phyloP scores from a whole-genome alignment of 2,113 vertebrate genomes.

The Haemorhous mexicanus region DNA sequence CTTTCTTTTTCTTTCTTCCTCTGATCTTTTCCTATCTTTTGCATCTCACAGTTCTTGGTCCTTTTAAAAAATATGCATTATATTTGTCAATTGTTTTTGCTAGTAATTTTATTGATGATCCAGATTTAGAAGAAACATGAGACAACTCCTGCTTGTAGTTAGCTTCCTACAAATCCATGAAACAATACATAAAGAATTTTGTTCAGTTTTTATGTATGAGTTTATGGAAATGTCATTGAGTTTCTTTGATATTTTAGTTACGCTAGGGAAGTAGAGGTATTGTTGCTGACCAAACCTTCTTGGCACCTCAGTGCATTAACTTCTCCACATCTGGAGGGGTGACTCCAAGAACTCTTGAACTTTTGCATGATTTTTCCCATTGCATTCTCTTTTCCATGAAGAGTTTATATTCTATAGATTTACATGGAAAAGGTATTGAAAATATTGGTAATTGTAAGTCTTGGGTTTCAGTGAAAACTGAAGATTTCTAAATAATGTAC shows the following conservation, averaged over 20 bases:
- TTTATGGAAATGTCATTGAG: not conserved
- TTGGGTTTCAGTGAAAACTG: not conserved
- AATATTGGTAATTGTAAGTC: not conserved
- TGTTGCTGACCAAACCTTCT: not conserved
- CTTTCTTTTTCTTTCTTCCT: not conserved
- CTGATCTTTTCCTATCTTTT: not conserved
- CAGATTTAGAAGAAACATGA: not conserved
- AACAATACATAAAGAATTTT: not conserved
- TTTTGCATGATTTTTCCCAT: not conserved
- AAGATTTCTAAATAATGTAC: not conserved
- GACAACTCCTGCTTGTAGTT: not conserved
- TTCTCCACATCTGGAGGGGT: not conserved
- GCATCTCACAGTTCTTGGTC: not conserved
- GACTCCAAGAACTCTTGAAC: not conserved
- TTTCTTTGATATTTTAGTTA: not conserved
- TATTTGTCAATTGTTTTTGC: not conserved
- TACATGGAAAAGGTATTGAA: not conserved
- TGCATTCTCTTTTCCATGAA: not conserved
- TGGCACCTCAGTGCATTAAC: not conserved
- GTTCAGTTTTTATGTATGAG: not conserved
- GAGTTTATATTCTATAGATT: not conserved
- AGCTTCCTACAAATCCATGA: not conserved
- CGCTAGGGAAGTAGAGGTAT: not conserved
- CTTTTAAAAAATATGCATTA: not conserved
- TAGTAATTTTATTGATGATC: not conserved